Conservation (phyloP, 1,140 invertebrate species). For the Penaeus chinensis region DNA sequence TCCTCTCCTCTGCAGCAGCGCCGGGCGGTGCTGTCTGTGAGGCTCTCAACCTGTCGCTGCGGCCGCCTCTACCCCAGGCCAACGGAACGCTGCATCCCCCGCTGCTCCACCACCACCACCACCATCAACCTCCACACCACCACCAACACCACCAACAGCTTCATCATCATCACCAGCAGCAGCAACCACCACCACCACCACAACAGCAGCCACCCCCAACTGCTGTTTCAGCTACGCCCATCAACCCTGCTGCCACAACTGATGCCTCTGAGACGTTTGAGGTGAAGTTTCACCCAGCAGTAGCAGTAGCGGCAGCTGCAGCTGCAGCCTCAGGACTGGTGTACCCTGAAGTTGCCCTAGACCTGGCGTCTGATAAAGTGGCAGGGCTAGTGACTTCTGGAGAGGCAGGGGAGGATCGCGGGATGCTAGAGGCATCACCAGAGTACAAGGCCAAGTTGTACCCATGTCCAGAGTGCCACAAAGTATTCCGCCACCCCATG, state of each 20-base stretch:
- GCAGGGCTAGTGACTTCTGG: conserved; percentile 24
- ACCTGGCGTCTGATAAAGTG: conserved; percentile 52
- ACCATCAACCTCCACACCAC: background rate
- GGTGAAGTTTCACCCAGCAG: conserved; percentile 47
- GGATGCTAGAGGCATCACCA: conserved; percentile 42
- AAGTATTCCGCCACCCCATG: conserved; percentile 65
- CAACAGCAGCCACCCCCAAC: conserved; percentile 17
- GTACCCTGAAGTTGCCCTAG: conserved; percentile 55
- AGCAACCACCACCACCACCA: background rate
- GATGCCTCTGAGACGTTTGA: conserved; percentile 49
- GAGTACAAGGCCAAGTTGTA: conserved; percentile 63
- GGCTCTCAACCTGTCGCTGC: conserved; percentile 61
- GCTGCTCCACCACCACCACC: conserved; percentile 33
- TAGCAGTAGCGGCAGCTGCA: conserved; percentile 15
- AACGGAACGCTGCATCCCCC: conserved; percentile 48
- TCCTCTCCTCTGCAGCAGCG: conserved; percentile 57
- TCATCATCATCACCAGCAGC: conserved; percentile 17
- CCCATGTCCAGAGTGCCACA: conserved; percentile 65
- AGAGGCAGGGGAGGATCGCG: conserved; percentile 40
- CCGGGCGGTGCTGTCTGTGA: conserved; percentile 57
- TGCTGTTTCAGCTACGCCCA: conserved; percentile 27
- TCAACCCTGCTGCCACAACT: background rate
- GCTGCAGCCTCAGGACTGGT: conserved; percentile 38
- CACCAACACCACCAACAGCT: conserved; percentile 46
- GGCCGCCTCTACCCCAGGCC: conserved; percentile 43